Evolutionary conservation across 2,797 vertebrate genomes (phyloP), one percentile per base, ranked within the genome.

Genomic region (Sciurus carolinensis): DNA sequence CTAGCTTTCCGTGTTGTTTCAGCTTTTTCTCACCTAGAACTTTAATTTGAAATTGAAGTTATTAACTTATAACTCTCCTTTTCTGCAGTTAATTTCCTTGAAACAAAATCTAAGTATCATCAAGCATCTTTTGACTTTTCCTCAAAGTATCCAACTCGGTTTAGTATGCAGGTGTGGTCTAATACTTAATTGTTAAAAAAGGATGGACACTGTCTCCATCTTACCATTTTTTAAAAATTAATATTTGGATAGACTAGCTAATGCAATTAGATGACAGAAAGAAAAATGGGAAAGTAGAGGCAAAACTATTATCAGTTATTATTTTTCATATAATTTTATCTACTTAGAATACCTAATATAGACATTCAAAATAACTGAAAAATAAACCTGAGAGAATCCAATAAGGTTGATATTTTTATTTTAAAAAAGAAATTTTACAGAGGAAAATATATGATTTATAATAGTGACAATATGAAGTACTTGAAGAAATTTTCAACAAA

Each of bases 181-280:
- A 86, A 81, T 57, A 72, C 62, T 52, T 28, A 82, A 36, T 57
- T 92, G 8, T 92, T 90, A 47, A 26, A 64, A 95, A 92, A 39
- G 22, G 8, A 59, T 71, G 1, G 82, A 13, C 20, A 94, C 2
- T 80, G 1, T 77, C 33, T 67, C 18, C 28, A 81, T 44, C 1
- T 88, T 77, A 54, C 4, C 20, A n/a, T 39, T 90, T 72, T 52
- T 28, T 57, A 62, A 28, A 75, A 42, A n/a, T 33, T 36, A 83
- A 39, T 69, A 72, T 76, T 67, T 80, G 24, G 7, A 79, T n/a
- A 20, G n/a, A 44, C 8, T 76, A 71, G 20, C 6, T 42, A 79
- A 44, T 59, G 4, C 17, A 57, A 44, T 52, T 91, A 73, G 42
- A 77, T 1, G 47, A 88, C 17, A 11, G n/a, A 87, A 86, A 30